Conservation (phyloP, 2,797 vertebrate species). For the Mareca penelope region DNA sequence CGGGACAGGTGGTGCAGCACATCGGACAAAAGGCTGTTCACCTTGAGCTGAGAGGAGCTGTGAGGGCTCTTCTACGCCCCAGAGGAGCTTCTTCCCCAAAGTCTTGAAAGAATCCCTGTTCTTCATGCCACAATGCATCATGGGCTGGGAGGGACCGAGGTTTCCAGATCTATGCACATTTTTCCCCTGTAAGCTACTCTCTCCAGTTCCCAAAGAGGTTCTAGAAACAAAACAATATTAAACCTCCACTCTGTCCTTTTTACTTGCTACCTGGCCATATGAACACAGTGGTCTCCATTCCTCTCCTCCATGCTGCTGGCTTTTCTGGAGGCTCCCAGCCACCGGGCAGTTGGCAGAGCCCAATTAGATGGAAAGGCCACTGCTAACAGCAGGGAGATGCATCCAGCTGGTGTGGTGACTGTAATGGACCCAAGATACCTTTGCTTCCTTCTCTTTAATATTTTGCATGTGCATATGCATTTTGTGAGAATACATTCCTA, state of each 20-base stretch:
- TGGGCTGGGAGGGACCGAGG: rapidly evolving
- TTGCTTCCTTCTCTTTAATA: background rate
- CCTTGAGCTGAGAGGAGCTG: background rate
- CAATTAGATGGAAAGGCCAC: background rate
- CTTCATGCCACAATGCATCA: rapidly evolving
- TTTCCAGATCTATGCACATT: background rate
- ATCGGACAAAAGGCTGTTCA: background rate
- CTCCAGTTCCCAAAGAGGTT: background rate
- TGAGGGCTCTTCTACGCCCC: background rate
- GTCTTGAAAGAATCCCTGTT: background rate
- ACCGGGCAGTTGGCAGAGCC: rapidly evolving
- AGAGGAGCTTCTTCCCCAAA: background rate
- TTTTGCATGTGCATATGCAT: background rate
- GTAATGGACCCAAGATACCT: background rate
- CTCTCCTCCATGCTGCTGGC: background rate
- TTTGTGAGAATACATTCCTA: background rate
- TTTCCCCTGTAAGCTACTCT: background rate
- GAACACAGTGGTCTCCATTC: rapidly evolving
- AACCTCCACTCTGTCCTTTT: background rate
- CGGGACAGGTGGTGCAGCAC: background rate
- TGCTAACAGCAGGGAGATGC: too few species aligned
- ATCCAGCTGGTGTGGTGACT: background rate
- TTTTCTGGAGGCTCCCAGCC: background rate
- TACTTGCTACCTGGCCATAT: background rate
- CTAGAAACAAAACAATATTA: background rate